A percentile compares a stretch with the other conserved stretches of the same genome.
Conservation (phyloP, 1,140 invertebrate genomes). For the Arion vulgaris region DNA sequence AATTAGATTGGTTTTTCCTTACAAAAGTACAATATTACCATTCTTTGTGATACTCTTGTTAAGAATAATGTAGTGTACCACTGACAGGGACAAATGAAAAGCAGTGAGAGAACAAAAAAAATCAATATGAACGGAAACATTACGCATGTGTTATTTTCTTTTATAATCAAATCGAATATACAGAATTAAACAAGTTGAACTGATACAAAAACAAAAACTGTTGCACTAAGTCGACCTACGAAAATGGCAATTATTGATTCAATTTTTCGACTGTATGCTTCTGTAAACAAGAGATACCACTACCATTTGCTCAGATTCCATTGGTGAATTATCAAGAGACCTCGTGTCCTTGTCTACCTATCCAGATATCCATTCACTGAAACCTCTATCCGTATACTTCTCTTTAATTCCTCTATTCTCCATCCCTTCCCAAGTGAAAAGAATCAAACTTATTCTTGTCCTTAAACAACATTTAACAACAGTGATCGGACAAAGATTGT, state of each 20-base stretch:
- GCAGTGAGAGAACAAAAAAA: too few species aligned
- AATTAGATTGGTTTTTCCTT: too few species aligned
- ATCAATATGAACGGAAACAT: too few species aligned
- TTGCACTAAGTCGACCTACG: background rate
- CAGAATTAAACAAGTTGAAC: background rate
- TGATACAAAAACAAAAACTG: background rate
- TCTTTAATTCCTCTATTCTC: background rate
- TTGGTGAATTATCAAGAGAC: background rate
- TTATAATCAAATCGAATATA: too few species aligned
- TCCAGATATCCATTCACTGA: background rate
- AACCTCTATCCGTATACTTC: background rate
- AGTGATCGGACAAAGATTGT: background rate
- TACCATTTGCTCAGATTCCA: background rate
- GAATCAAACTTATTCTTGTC: too few species aligned
- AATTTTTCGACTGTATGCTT: background rate
- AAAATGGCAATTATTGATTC: background rate
- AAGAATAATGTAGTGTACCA: too few species aligned
- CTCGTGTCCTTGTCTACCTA: background rate
- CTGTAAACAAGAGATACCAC: background rate
- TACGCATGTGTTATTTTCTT: too few species aligned
- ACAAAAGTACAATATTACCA: too few species aligned
- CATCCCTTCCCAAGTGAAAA: background rate
- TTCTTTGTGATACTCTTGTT: too few species aligned
- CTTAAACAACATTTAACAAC: too few species aligned
- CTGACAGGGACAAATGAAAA: too few species aligned